Percentiles rank a stretch among this genome's conserved stretches.
These are phyloP conservation scores for Archocentrus centrarchus DNA, from an alignment of 2,113 vertebrate species.

Conservation along the genomic window DNA sequence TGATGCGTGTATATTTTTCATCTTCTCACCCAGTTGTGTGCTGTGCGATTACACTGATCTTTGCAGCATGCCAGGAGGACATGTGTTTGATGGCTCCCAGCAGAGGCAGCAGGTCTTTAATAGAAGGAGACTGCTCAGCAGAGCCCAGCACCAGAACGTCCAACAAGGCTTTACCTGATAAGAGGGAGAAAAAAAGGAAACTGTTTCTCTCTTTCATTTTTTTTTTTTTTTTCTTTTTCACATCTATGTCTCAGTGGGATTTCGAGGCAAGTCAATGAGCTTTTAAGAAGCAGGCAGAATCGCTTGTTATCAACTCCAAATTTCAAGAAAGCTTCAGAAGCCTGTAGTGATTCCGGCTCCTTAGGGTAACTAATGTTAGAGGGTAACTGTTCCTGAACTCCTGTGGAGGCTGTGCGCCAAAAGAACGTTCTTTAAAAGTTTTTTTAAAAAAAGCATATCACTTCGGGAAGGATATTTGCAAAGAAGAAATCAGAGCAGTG, in stretches of 20 bases:
- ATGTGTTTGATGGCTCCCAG: slow-evolving; percentile 76
- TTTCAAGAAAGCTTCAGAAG: neutral
- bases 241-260: neutral
- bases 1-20: neutral
- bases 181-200: neutral
- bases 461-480: neutral
- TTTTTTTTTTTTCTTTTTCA: neutral
- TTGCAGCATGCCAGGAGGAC: slow-evolving; percentile 74
- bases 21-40: slow-evolving; percentile 59
- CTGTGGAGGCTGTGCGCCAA: neutral
- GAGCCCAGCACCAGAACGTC: slow-evolving; percentile 67
- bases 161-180: slow-evolving; percentile 73
- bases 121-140: slow-evolving; percentile 51
- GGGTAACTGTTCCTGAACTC: slow-evolving; percentile 6
- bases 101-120: slow-evolving; percentile 70
- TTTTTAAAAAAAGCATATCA: neutral
- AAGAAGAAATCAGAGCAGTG: neutral
- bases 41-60: slow-evolving; percentile 64
- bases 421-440: neutral
- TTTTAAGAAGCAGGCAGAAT: neutral
- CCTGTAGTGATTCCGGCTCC: neutral
- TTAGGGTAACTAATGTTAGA: neutral
- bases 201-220: neutral
- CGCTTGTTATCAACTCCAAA: neutral
- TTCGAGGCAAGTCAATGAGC: neutral